Conservation (phyloP, 2,113 vertebrate species). For the Athene cunicularia region DNA sequence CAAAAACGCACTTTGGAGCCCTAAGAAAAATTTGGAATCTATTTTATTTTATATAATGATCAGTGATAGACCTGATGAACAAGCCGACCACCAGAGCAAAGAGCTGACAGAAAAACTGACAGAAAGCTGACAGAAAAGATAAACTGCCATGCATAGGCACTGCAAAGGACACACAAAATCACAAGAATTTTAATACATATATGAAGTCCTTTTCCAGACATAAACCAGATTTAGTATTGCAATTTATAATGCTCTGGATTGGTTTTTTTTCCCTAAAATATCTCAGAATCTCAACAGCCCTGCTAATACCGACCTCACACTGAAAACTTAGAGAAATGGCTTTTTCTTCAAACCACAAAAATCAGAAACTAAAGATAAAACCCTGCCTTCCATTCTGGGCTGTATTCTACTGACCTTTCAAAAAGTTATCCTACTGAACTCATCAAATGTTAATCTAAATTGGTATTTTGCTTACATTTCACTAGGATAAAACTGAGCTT, state of each 20-base stretch:
- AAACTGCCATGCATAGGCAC: neutral
- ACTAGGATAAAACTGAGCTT: neutral
- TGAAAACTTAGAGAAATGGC: neutral
- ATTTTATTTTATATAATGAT: neutral
- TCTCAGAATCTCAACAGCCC: neutral
- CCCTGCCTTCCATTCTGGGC: neutral
- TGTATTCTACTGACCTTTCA: neutral
- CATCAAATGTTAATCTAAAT: neutral
- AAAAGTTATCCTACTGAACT: neutral
- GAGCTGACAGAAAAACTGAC: fast-evolving
- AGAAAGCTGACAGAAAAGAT: neutral
- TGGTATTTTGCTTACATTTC: neutral
- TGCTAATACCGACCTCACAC: neutral
- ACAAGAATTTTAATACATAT: neutral
- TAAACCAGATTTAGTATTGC: neutral
- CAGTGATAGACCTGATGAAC: neutral
- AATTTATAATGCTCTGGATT: neutral
- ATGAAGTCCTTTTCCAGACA: neutral
- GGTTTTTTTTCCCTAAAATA: neutral
- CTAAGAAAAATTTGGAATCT: neutral
- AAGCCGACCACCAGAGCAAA: neutral
- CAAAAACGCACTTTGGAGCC: neutral
- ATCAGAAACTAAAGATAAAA: neutral
- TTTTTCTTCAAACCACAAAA: neutral
- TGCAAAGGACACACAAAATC: neutral